Evolutionary conservation across 2,888 invertebrate species (phyloP).

Genomic region (Acrobasis suavella): DNA sequence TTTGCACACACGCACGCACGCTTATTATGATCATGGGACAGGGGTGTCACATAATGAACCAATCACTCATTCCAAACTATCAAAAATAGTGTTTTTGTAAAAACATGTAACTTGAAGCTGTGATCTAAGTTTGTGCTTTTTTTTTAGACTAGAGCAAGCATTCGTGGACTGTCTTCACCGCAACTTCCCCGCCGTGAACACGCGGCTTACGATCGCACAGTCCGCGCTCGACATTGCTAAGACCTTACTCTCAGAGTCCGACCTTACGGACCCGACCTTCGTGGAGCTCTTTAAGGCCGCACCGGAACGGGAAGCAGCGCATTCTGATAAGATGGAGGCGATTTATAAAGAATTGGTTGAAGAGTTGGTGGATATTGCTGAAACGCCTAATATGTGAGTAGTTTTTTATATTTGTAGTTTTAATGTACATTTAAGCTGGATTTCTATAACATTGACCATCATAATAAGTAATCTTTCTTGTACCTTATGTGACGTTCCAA

Average conservation of each 20-base stretch:
- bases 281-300: slow-evolving; percentile 47
- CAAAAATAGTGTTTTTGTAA: no score
- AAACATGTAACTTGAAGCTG: neutral
- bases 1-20: no score
- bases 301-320: slow-evolving; percentile 55
- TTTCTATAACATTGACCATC: no score
- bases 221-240: slow-evolving; percentile 74
- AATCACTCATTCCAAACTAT: no score
- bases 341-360: slow-evolving; percentile 81
- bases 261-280: slow-evolving; percentile 53
- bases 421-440: no score
- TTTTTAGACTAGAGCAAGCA: slow-evolving; percentile 77
- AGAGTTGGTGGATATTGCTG: slow-evolving; percentile 77
- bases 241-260: slow-evolving; percentile 63
- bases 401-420: neutral
- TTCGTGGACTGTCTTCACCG: slow-evolving; percentile 81
- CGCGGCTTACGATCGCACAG: slow-evolving; percentile 80
- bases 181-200: slow-evolving; percentile 84
- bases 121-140: neutral
- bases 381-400: slow-evolving; percentile 67
- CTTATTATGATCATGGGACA: no score
- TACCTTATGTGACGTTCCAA: no score
- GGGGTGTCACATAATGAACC: no score
- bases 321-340: slow-evolving; percentile 70
- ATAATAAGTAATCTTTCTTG: no score